Base-by-base conservation (phyloP, 2,888 invertebrate species). In the Eugnorisma glareosa region DNA sequence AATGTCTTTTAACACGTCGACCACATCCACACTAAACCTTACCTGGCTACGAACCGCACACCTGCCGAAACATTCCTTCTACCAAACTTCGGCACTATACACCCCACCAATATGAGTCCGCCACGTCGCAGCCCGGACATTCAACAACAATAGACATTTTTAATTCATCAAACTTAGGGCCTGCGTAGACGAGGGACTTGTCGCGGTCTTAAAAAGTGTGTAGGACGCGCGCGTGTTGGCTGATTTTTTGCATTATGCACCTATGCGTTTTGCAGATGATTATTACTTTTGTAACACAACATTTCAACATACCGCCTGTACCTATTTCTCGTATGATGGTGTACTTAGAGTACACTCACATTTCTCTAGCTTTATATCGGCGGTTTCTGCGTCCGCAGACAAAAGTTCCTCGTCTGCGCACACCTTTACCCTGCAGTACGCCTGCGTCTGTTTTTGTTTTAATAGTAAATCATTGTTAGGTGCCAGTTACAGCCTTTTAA, bases 1-100 rank as follows among this genome's bases (percentile, higher is more conserved):
- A 48, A 28, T 73, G 21, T 13, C 3, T 48, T 24, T 2, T 3
- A 43, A 31, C n/a, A 69, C 37, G 31, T 31, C 43, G 15, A 78
- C 61, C 84, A 79, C 89, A 89, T 94, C 94, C 93, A 92, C 76
- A 89, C 64, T 82, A 89, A 83, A 73, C 84, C 73, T 81, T 79
- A 79, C 84, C 91, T 87, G 73, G 71, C 81, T 83, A 85, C 81
- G 85, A 88, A 86, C 81, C 74, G 92, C 92, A 93, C 96, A 96
- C 96, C 96, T 96, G 96, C 95, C 95, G 93, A 85, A 89, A 89
- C 95, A 96, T 96, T 95, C 96, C 95, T 91, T 90, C 91, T 93
- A 90, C 92, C 89, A 88, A 94, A 93, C 94, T 93, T 94, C 94
- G 92, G 89, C 89, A 91, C 75, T 59, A 69, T 43, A 81, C 87